Evolutionary conservation across 2,797 vertebrate species (phyloP).

Genomic region (Fringilla coelebs): DNA sequence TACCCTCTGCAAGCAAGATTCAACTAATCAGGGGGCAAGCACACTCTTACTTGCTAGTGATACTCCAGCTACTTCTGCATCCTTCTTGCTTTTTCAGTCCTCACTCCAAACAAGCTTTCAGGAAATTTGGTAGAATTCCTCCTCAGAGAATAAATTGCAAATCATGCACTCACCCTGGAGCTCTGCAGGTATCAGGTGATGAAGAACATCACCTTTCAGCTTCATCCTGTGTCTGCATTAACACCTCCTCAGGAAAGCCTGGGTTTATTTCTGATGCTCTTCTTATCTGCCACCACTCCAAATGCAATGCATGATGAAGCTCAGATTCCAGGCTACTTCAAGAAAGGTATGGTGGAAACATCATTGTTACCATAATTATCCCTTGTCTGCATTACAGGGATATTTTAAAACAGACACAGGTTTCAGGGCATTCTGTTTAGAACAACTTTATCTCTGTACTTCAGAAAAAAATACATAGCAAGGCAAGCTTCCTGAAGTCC

Average conservation of each 20-base stretch:
- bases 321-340: background rate
- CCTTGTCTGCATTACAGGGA: background rate
- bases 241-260: background rate
- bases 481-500: background rate
- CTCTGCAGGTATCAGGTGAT: background rate
- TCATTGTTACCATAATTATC: background rate
- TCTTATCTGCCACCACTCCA: background rate
- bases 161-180: background rate
- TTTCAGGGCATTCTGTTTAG: background rate
- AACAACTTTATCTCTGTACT: background rate
- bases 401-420: background rate
- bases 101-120: background rate
- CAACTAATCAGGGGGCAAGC: background rate
- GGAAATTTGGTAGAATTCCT: background rate
- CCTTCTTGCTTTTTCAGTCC: background rate
- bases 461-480: background rate
- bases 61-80: background rate
- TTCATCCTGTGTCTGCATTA: background rate
- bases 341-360: background rate
- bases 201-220: background rate
- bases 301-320: background rate
- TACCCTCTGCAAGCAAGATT: background rate
- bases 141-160: background rate
- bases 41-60: background rate
- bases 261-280: background rate